Base-by-base conservation (phyloP, 37 sponge, comb jelly and placozoan species). In the Bolinopsis microptera region DNA sequence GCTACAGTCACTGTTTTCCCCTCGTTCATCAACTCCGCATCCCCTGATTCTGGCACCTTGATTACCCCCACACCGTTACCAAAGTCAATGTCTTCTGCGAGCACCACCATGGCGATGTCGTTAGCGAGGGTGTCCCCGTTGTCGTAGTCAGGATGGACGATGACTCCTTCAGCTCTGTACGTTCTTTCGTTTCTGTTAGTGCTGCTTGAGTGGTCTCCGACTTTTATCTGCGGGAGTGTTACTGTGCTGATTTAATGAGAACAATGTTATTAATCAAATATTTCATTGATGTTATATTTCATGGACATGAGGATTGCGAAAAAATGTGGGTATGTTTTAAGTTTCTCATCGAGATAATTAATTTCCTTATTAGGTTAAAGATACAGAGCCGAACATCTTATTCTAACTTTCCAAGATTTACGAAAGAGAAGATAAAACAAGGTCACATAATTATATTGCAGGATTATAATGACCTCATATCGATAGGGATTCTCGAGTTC, bases 91-190 rank as follows among this genome's bases (percentile, higher is more conserved):
- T 72, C 75, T 21, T 72, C 75, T n/a, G 26, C 31, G 13, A 28
- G 26, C 5, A 72, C 31, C 18, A 72, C 5, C 75, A 72, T 72
- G 75, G 75, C 75, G 5, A 72, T 72, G 18, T 72, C 75, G 31
- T 72, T 72, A 28, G 75, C 31, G 26, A 72, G 5, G 5, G 75
- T 72, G 2, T 5, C 75, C 3, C 75, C 75, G 61, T 48, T 48
- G 31, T 72, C 75, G 75, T 72, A 72, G 75, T 72, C 75, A 3
- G 26, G 31, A 28, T 72, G 75, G 75, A 72, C 26, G 3, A 72
- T 72, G 2, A 72, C 75, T 8, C 75, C 75, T 28, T 30, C 75
- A 8, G 31, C 31, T n/a, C 31, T 72, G 75, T 72, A 72, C 5
- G 31, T 21, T 72, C 61, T 48, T 48, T 48, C 61, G 61, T 48